Conservation (phyloP, 2,113 vertebrate genomes). For the Lathamus discolor region DNA sequence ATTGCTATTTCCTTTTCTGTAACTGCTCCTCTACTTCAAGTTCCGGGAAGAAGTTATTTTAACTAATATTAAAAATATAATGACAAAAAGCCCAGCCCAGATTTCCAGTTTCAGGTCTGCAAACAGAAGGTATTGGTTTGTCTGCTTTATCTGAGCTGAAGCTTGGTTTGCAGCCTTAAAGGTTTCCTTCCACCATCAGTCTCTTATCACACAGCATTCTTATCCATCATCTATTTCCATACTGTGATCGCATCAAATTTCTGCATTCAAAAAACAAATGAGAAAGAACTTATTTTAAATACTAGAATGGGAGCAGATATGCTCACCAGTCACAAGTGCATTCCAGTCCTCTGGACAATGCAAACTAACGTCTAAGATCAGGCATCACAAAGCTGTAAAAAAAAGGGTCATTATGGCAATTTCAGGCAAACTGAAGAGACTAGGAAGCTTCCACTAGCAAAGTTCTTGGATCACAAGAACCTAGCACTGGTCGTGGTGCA, state of each 20-base stretch:
- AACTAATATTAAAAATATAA: not conserved
- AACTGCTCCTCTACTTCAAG: not conserved
- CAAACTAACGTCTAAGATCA: not conserved
- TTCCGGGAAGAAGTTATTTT: not conserved
- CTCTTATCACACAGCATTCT: not conserved
- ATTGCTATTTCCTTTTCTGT: not conserved
- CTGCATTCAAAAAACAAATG: not conserved
- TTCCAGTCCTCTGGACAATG: not conserved
- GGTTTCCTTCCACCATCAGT: not conserved
- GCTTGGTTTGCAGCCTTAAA: not conserved
- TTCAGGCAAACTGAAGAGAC: not conserved
- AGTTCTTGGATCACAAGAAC: not conserved
- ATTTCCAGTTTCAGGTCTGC: not conserved
- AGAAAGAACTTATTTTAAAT: not conserved
- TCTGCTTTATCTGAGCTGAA: not conserved
- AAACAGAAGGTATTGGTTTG: not conserved
- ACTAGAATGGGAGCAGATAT: not conserved
- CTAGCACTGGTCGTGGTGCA: not conserved
- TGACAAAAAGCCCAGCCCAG: not conserved
- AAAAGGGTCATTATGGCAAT: not conserved
- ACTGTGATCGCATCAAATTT: not conserved
- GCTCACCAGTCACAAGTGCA: not conserved
- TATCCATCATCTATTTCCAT: not conserved
- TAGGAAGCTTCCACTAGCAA: not conserved
- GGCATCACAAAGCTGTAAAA: not conserved